Conservation (phyloP, 2,113 vertebrate genomes). For the Forbesichthys papilliferus region DNA sequence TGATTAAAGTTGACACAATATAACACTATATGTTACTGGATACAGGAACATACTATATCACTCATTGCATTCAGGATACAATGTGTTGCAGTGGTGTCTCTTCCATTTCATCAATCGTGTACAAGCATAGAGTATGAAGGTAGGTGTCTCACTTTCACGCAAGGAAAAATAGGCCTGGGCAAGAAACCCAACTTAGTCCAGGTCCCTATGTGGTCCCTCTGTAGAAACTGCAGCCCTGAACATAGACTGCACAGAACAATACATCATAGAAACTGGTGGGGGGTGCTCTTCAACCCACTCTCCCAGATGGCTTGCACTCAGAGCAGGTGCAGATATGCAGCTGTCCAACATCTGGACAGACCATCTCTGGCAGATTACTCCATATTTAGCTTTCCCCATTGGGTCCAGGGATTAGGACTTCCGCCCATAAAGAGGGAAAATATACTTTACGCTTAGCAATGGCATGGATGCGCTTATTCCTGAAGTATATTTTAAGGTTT, state of each 20-base stretch:
- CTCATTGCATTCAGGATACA: not conserved
- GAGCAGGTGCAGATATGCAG: conserved; percentile 71
- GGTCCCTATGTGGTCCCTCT: conserved; percentile 25
- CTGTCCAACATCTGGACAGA: conserved; percentile 67
- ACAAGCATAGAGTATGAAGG: conserved; percentile 32
- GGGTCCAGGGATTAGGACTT: conserved; percentile 56
- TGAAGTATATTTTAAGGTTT: no score
- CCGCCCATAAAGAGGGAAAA: conserved; percentile 33
- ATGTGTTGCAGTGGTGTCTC: no score
- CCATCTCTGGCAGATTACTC: conserved; percentile 34
- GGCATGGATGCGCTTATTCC: conserved; percentile 47
- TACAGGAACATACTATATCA: conserved; percentile 32
- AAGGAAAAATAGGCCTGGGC: conserved; percentile 36
- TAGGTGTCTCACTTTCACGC: conserved; percentile 42
- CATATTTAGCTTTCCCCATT: conserved; percentile 63
- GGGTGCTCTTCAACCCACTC: not conserved
- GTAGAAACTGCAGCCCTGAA: conserved; percentile 28
- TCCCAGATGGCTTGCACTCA: conserved; percentile 47
- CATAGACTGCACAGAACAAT: not conserved
- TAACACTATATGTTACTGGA: not conserved
- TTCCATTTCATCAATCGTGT: conserved; percentile 3
- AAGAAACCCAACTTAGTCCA: conserved; percentile 20
- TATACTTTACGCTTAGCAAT: conserved; percentile 54
- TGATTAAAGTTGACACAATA: no score
- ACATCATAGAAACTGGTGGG: not conserved